A percentile compares a stretch with the other conserved stretches of the same genome.
phyloP scores from a whole-genome alignment of 1,140 invertebrate genomes.

The Caenorhabditis latens region DNA sequence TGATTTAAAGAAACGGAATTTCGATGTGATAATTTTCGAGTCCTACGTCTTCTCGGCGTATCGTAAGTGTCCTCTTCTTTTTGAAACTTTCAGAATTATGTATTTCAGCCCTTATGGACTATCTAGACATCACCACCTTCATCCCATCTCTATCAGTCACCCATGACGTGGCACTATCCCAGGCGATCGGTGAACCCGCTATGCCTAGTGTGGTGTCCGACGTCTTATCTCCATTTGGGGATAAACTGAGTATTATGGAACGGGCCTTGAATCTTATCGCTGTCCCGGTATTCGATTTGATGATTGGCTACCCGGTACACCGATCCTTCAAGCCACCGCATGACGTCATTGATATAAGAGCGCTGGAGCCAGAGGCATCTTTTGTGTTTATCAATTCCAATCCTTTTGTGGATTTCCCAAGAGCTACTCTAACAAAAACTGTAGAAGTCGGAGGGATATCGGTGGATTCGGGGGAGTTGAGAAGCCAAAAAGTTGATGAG shows the following conservation, averaged over 20 bases:
- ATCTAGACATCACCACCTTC: conserved; percentile 26
- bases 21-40: conserved; percentile 30
- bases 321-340: background rate
- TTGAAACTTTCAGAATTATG: too few species aligned
- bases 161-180: background rate
- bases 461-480: conserved; percentile 26
- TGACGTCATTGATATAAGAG: background rate
- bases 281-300: background rate
- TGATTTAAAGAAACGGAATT: conserved; percentile 11
- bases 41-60: background rate
- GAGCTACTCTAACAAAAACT: conserved; percentile 60
- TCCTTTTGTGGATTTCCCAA: conserved; percentile 59
- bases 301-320: background rate
- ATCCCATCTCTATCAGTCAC: conserved; percentile 36
- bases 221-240: background rate
- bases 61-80: background rate
- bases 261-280: background rate
- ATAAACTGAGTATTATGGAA: conserved; percentile 13
- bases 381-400: conserved; percentile 61
- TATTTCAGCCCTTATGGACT: conserved; percentile 43
- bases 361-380: background rate
- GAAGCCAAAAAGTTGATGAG: conserved; percentile 6
- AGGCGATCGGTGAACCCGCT: conserved; percentile 21
- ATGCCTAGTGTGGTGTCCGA: conserved; percentile 37
- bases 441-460: conserved; percentile 63